Evolutionary conservation across 2,113 vertebrate genomes (phyloP).

Genomic region (Oryctolagus cuniculus): DNA sequence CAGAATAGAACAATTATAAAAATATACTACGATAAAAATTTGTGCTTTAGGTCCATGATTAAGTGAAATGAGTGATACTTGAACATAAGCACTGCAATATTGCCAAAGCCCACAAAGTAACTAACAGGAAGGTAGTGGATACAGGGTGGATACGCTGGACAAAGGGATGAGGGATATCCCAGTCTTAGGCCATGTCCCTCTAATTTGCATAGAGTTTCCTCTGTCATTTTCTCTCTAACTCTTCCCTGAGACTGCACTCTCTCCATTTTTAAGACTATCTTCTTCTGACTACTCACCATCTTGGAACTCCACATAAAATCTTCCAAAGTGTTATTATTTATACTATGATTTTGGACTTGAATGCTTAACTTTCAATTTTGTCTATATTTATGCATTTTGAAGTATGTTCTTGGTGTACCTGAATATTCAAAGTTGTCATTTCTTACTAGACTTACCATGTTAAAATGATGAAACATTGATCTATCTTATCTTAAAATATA

Average conservation of each 20-base stretch:
- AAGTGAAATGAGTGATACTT: neutral
- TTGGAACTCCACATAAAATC: too few relatives aligned
- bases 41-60: neutral
- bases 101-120: neutral
- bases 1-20: neutral
- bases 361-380: neutral
- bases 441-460: neutral
- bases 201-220: too few relatives aligned
- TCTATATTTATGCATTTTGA: neutral
- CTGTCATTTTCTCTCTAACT: too few relatives aligned
- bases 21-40: neutral
- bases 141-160: neutral
- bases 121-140: neutral
- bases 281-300: too few relatives aligned
- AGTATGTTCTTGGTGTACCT: neutral
- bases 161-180: neutral
- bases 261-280: too few relatives aligned
- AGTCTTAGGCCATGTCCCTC: neutral
- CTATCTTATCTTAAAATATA: neutral
- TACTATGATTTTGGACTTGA: neutral
- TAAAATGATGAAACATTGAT: neutral
- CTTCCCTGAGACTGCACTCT: too few relatives aligned
- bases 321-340: neutral
- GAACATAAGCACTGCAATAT: neutral
- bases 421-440: neutral